Conservation (phyloP, 64 coral and sea anemone species). For the Montipora foliosa region DNA sequence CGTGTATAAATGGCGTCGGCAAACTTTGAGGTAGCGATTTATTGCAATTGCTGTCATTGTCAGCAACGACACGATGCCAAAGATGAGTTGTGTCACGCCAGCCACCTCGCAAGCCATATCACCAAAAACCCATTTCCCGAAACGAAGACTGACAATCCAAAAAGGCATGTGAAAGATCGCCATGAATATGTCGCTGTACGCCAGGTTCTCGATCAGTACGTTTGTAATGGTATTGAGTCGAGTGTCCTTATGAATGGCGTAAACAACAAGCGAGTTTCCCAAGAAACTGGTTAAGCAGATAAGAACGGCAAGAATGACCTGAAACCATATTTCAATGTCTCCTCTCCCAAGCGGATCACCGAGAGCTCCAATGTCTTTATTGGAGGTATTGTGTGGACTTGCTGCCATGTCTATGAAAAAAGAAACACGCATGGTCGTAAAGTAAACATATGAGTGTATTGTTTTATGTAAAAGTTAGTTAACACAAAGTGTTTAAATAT, state of each 20-base stretch:
- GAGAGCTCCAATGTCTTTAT: neutral
- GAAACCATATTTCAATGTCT: slow-evolving; percentile 30
- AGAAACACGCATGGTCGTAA: neutral
- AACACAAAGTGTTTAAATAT: too few species aligned
- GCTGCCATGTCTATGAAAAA: slow-evolving; percentile 1
- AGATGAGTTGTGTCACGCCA: slow-evolving; percentile 37
- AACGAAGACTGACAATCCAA: slow-evolving; percentile 57
- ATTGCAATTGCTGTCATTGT: slow-evolving; percentile 63
- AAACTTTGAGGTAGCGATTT: slow-evolving; percentile 71
- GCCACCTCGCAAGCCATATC: slow-evolving; percentile 31
- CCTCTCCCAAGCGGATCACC: slow-evolving; percentile 47
- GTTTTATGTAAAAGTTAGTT: too few species aligned
- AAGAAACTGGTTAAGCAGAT: slow-evolving; percentile 31
- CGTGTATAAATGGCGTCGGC: slow-evolving; percentile 20
- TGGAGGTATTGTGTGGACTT: neutral
- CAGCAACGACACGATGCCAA: slow-evolving; percentile 59
- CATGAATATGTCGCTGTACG: slow-evolving; percentile 62
- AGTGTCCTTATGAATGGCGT: slow-evolving; percentile 11
- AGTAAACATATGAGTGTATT: neutral
- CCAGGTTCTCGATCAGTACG: slow-evolving; percentile 61
- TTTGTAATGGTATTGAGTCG: slow-evolving; percentile 66
- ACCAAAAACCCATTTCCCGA: slow-evolving; percentile 54
- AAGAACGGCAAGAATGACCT: neutral
- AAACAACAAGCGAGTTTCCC: slow-evolving; percentile 64
- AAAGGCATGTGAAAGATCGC: slow-evolving; percentile 59